These are phyloP conservation scores for Pterostichus madidus DNA, from an alignment of 2,888 invertebrate species.

Conservation along the genomic window DNA sequence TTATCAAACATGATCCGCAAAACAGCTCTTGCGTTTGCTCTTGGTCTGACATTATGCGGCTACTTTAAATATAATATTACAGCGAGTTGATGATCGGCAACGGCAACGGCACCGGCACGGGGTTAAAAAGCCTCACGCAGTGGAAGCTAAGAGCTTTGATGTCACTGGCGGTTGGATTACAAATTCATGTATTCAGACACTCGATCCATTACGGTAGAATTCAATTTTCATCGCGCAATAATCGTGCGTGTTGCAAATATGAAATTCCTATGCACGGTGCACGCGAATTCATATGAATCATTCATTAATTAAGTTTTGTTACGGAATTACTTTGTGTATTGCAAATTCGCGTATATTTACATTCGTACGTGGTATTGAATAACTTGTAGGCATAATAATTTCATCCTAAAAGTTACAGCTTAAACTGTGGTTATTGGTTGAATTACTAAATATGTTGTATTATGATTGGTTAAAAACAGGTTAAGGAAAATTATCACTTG, in stretches of 20 bases:
- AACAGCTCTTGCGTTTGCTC: background rate
- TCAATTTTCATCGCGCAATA: conserved; percentile 63
- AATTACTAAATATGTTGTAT: no score
- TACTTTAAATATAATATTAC: conserved; percentile 62
- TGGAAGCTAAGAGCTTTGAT: conserved; percentile 56
- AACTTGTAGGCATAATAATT: no score
- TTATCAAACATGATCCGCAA: conserved; percentile 41
- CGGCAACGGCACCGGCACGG: background rate
- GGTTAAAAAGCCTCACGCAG: conserved; percentile 32
- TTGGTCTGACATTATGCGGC: conserved; percentile 26
- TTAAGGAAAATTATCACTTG: no score
- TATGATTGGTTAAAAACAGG: no score
- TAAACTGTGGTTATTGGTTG: no score
- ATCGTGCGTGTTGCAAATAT: conserved; percentile 60
- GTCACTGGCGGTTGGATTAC: conserved; percentile 55
- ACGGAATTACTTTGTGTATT: no score
- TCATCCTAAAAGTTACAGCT: no score
- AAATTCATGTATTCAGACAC: conserved; percentile 63
- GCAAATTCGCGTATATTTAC: no score
- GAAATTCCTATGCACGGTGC: conserved; percentile 9
- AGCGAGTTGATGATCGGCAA: conserved; percentile 27
- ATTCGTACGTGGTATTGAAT: no score
- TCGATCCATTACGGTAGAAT: conserved; percentile 61
- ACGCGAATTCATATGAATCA: background rate
- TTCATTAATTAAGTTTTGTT: conserved; percentile 15